Percentiles rank a stretch among this genome's conserved stretches.
Evolutionary conservation across 2,888 invertebrate genomes (phyloP).

Genomic region (Daptonema setosum): DNA sequence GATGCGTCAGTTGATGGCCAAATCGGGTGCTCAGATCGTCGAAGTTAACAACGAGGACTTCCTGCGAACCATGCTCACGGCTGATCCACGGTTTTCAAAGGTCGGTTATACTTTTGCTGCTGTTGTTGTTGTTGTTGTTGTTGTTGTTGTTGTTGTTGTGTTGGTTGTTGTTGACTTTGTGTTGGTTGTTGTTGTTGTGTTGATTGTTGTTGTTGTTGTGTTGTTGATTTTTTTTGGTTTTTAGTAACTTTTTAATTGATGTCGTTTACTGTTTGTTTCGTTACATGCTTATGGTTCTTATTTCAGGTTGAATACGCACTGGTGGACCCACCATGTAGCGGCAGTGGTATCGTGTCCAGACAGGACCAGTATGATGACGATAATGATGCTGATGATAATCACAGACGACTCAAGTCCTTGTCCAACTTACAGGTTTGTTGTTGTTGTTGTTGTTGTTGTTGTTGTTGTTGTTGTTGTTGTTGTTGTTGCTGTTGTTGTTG

Average conservation of each 20-base stretch:
- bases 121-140: too few relatives aligned
- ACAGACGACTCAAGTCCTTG: constrained; percentile 14
- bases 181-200: too few relatives aligned
- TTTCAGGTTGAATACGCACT: constrained; percentile 66
- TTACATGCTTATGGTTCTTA: too few relatives aligned
- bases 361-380: constrained; percentile 36
- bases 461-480: not conserved
- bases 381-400: constrained; percentile 13
- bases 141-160: too few relatives aligned
- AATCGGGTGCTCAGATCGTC: not conserved
- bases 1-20: not conserved
- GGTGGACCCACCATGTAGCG: constrained; percentile 91
- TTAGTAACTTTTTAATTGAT: too few relatives aligned
- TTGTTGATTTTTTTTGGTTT: too few relatives aligned
- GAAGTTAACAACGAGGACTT: not conserved
- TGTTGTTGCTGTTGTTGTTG: not conserved
- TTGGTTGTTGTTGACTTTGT: too few relatives aligned
- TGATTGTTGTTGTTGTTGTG: too few relatives aligned
- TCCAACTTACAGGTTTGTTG: constrained; percentile 20
- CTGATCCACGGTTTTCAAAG: not conserved
- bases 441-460: not conserved
- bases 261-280: too few relatives aligned
- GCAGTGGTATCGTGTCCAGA: constrained; percentile 52
- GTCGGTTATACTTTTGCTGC: not conserved
- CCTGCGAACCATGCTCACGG: not conserved